Base-by-base conservation (phyloP, 1,140 invertebrate species). In the Panulirus ornatus region DNA sequence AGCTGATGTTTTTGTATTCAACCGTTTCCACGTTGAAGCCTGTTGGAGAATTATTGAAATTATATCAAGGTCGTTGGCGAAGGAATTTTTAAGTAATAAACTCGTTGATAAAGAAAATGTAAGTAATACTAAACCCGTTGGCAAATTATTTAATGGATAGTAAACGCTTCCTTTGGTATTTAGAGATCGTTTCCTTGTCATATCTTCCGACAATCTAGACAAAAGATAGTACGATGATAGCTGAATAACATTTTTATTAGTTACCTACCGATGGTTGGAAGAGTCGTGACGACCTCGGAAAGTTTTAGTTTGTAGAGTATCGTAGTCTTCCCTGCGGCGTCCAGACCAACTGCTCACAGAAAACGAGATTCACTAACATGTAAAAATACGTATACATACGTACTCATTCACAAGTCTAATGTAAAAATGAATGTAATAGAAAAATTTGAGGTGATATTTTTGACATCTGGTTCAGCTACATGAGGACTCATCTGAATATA, bases 291-390 rank as follows among this genome's bases (percentile, higher is more conserved):
- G 73, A 95, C 95, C 93, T 96, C 95, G 42, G 95, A 95, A 76
- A 96, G 93, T 92, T 96, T 96, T 76, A 96, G 93, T 93, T 96
- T 95, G 93, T 96, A 96, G 88, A 96, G 93, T 91, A 96, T 94
- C 87, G 95, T 96, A 93, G 94, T 96, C 93, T 96, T 96, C 84
- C 95, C 95, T 91, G 95, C 95, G 66, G 94, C 95, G 93, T 95
- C 95, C 30, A 95, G 93, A n/a, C 95, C 95, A 88, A 95, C 85
- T 88, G 36, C 0, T n/a, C 8, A 73, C 22, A 86, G 73, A 58
- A 86, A 38, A 79, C 22, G 36, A 27, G 34, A 36, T 16, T n/a
- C 1, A 30, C 2, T 30, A 22, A 34, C 27, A 27, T 9, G 9
- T n/a, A 44, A 27, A 34, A 38, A 66, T 38, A 66, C 1, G 16